These are phyloP conservation scores for Endotricha flammealis DNA, from an alignment of 2,888 invertebrate species.

Conservation along the genomic window DNA sequence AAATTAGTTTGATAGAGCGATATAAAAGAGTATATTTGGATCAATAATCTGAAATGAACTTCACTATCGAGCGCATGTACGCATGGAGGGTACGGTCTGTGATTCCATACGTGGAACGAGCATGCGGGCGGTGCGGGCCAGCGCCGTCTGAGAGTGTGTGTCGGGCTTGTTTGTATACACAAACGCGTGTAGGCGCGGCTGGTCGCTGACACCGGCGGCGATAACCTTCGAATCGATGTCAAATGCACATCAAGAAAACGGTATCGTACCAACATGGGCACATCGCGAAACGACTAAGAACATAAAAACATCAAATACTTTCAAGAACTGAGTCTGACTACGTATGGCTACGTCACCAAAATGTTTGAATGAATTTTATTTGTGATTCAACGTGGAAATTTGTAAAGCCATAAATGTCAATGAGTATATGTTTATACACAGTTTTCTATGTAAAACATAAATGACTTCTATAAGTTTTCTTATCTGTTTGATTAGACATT, in stretches of 20 bases:
- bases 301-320: too few relatives aligned
- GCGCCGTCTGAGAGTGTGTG: constrained; percentile 35
- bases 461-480: too few relatives aligned
- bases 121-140: constrained; percentile 15
- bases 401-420: too few relatives aligned
- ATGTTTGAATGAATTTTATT: too few relatives aligned
- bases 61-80: constrained; percentile 47
- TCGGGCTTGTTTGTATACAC: constrained; percentile 55
- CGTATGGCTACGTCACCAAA: background rate
- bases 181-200: constrained; percentile 67
- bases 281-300: too few relatives aligned
- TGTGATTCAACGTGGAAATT: too few relatives aligned
- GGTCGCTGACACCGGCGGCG: constrained; percentile 71
- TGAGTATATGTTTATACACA: too few relatives aligned
- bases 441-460: too few relatives aligned
- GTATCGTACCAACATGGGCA: constrained; percentile 20
- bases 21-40: constrained; percentile 28
- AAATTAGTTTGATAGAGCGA: constrained; percentile 3
- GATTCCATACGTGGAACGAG: constrained; percentile 23
- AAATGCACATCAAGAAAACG: constrained; percentile 56
- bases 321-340: too few relatives aligned
- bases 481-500: too few relatives aligned
- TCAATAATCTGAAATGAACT: constrained; percentile 51
- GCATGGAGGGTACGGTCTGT: constrained; percentile 39
- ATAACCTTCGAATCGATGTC: constrained; percentile 73